Base-by-base conservation (phyloP, 2,113 vertebrate genomes). In the Grammomys dolichurus region DNA sequence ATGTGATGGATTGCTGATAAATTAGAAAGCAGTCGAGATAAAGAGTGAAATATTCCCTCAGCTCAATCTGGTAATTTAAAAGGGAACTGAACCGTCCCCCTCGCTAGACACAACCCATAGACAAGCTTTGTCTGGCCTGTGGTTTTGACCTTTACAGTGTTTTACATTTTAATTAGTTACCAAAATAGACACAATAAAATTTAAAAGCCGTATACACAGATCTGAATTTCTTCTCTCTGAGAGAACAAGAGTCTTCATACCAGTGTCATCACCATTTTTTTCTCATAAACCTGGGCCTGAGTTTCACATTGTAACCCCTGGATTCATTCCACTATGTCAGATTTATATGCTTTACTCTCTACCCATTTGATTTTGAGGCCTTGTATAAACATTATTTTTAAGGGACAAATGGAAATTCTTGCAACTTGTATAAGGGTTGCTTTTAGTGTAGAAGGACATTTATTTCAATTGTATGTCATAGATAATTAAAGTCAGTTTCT, bases 91-190 rank as follows among this genome's bases (percentile, higher is more conserved):
- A 20, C 51, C 51, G 13, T 87, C 26, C 54, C 16, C 93, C 82
- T 54, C 22, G 54, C 46, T 85, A 63, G 51, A 90, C 1, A 19
- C 63, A 91, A 43, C 84, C 69, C 87, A 95, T 12, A 93, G 92
- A 80, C 67, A 65, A 78, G 69, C 14, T 89, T 84, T 60, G 51
- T 84, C 96, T 97, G 72, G 65, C 58, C 89, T 97, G 91, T 14
- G 54, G 65, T 87, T 93, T 97, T 91, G 96, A 88, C 86, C 82
- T 91, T 87, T 69, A 63, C 3, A 76, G 19, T 89, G 19, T 80
- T 95, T 94, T 89, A 95, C 69, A 93, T 96, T 96, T 96, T 96
- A 95, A 98, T 95, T 95, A 96, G 72, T 93, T 92, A 93, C 60
- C 51, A 92, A 96, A 97, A 96, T 92, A 93, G 87, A 67, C 67